Evolutionary conservation across 2,888 invertebrate species (phyloP).

Genomic region (Antitype chi): DNA sequence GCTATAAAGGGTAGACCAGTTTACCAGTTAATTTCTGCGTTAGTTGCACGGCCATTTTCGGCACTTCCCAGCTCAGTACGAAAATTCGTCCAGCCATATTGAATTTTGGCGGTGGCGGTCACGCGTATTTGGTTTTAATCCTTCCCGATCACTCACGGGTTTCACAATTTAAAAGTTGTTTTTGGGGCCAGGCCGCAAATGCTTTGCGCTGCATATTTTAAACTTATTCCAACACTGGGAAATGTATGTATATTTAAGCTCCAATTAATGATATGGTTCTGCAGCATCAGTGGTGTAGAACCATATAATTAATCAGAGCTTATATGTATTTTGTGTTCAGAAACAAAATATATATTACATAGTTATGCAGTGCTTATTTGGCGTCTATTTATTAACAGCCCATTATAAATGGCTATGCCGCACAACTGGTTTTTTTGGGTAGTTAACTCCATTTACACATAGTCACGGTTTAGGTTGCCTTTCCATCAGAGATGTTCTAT

Average conservation of each 20-base stretch:
- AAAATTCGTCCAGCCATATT: constrained; percentile 38
- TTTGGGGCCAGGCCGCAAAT: background rate
- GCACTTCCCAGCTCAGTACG: background rate
- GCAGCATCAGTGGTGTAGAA: background rate
- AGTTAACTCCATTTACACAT: no score
- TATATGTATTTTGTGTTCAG: background rate
- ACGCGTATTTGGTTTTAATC: constrained; percentile 46
- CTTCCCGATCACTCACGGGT: constrained; percentile 38
- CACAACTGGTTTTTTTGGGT: background rate
- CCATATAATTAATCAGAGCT: background rate
- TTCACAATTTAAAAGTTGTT: constrained; percentile 47
- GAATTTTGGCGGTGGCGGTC: constrained; percentile 28
- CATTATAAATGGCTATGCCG: background rate
- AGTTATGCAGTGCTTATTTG: background rate
- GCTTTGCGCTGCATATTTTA: constrained; percentile 37
- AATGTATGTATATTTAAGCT: background rate
- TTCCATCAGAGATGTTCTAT: no score
- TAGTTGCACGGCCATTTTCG: constrained; percentile 23
- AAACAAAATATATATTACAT: background rate
- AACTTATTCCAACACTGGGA: background rate
- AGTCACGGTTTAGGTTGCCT: background rate
- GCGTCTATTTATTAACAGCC: background rate
- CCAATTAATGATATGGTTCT: background rate
- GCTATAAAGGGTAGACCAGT: no score
- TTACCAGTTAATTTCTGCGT: no score